A percentile compares a stretch with the other conserved stretches of the same genome.
Conservation (phyloP, 2,888 invertebrate species). For the Drosophila kanekoi region DNA sequence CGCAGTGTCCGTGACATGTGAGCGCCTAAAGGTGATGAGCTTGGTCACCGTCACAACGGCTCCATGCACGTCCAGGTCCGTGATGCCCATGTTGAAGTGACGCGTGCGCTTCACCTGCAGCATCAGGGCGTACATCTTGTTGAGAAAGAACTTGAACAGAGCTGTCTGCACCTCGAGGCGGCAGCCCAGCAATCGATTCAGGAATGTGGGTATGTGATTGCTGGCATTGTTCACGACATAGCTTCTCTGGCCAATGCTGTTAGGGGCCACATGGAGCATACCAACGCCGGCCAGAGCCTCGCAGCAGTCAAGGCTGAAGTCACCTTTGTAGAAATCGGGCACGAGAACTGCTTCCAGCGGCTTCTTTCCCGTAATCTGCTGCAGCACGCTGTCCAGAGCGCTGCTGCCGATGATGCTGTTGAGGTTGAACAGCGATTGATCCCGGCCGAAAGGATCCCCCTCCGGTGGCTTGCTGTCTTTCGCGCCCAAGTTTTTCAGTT, state of each 20-base stretch:
- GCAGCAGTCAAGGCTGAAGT: constrained; percentile 87
- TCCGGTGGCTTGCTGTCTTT: constrained; percentile 89
- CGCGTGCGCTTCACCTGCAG: constrained; percentile 96
- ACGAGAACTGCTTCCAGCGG: constrained; percentile 93
- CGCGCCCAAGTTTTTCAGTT: constrained; percentile 97
- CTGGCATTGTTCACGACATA: constrained; percentile 95
- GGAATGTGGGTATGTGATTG: constrained; percentile 98
- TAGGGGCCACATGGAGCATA: constrained; percentile 20
- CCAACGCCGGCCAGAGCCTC: constrained; percentile 35
- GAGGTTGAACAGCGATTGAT: constrained; percentile 98
- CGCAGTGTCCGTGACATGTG: constrained; percentile 94
- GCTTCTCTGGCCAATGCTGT: constrained; percentile 76
- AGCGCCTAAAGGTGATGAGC: constrained; percentile 92
- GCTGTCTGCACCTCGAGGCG: constrained; percentile 98
- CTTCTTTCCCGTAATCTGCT: constrained; percentile 94
- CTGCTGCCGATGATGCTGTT: constrained; percentile 98
- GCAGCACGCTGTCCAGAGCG: constrained; percentile 97
- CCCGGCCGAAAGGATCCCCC: constrained; percentile 95
- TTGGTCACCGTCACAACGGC: constrained; percentile 94
- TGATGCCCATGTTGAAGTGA: constrained; percentile 96
- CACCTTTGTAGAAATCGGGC: constrained; percentile 94
- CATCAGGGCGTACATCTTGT: constrained; percentile 95
- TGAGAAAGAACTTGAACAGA: constrained; percentile 98
- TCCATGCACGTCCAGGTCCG: constrained; percentile 95
- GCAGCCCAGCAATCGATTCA: constrained; percentile 98